Conservation (phyloP, 2,797 vertebrate genomes). For the Squalus acanthias region DNA sequence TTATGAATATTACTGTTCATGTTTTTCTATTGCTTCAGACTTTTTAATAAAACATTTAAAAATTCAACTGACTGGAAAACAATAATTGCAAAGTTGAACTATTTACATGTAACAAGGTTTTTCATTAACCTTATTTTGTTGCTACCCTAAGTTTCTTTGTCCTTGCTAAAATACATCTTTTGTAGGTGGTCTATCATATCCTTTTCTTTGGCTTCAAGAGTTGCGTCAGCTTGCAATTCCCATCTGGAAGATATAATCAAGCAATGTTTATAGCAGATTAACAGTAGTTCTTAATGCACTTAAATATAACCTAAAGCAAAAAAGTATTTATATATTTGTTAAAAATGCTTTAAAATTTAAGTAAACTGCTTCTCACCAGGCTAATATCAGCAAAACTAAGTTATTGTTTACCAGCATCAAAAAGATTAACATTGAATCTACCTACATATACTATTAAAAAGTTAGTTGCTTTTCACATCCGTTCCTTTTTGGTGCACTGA, state of each 20-base stretch:
- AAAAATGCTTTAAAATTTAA: not conserved
- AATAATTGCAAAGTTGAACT: not conserved
- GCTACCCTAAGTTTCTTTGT: not conserved
- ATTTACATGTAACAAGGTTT: not conserved
- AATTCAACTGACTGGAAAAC: not conserved
- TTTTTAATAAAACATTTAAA: not conserved
- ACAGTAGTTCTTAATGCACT: not conserved
- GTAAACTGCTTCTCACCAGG: not conserved
- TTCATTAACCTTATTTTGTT: not conserved
- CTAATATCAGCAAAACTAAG: not conserved
- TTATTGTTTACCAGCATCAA: not conserved
- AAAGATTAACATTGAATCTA: not conserved
- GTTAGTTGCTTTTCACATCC: not conserved
- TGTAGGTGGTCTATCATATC: constrained; percentile 71
- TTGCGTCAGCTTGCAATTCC: constrained; percentile 80
- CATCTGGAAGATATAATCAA: constrained; percentile 71
- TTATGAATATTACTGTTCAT: not conserved
- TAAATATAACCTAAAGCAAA: not conserved
- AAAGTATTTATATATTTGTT: not conserved
- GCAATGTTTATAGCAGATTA: constrained; percentile 17
- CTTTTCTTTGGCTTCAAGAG: constrained; percentile 75
- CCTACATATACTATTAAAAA: not conserved
- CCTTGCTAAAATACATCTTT: constrained; percentile 59
- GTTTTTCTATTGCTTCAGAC: not conserved
- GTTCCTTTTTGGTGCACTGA: not conserved